Evolutionary conservation across 2,797 vertebrate genomes (phyloP), one percentile per base, ranked within the genome.

Genomic region (Cheracebus regulus): DNA sequence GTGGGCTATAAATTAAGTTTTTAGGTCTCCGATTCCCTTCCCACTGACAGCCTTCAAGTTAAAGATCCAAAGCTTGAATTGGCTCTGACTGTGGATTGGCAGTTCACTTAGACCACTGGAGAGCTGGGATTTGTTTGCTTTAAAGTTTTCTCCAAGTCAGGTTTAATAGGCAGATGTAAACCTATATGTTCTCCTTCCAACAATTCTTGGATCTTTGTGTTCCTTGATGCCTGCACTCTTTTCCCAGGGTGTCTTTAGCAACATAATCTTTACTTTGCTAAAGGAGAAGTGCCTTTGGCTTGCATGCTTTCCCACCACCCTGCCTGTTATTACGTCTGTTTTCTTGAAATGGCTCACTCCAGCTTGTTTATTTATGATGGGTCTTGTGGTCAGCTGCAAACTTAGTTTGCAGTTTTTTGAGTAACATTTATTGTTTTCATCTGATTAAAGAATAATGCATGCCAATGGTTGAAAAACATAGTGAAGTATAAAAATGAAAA

Each of bases 81-180:
- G 97, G 96, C 97, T 96, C 85, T 67, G 85, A 39, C 55, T 84
- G 19, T 58, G 92, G 93, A 97, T 88, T 97, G 96, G 96, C 97
- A 97, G 92, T 95, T 95, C 55, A 36, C 70, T 96, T 88, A 92
- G 93, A 96, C 85, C 94, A 81, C 97, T 95, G 93, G 90, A 96
- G 94, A 93, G 73, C 86, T 93, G 96, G 94, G 97, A 97, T 97
- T 97, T 97, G 92, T 95, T 97, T 90, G 86, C 95, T 98, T 98
- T 97, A 52, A 97, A 97, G 97, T 96, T 93, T 90, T 89, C 93
- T 98, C 97, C 97, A 98, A 97, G 90, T 93, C 79, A 92, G 94
- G 58, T 97, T 97, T 95, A 98, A 97, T 22, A 91, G 94, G 93
- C 97, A 98, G 97, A 97, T 97, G 97, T 97, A 98, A 98, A 98